Percentiles rank a stretch among this genome's conserved stretches.
phyloP scores from a whole-genome alignment of 2,888 invertebrate species.

The Caenorhabditis wallacei region DNA sequence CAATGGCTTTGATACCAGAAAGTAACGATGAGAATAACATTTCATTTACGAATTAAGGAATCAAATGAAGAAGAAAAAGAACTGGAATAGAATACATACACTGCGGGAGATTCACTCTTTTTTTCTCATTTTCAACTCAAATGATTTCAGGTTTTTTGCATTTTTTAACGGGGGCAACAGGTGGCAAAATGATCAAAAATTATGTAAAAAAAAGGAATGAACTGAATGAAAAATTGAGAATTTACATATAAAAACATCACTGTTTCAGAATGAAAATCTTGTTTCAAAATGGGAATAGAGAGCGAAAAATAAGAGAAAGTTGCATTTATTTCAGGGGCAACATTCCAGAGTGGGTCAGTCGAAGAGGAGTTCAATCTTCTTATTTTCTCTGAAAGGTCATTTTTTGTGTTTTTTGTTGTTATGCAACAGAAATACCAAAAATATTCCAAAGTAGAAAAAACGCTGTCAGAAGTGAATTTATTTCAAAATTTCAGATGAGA shows the following conservation, averaged over 20 bases:
- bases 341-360: neutral
- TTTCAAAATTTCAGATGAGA: too few species aligned
- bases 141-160: conserved; percentile 14
- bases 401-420: too few species aligned
- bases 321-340: neutral
- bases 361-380: neutral
- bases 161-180: conserved; percentile 6
- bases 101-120: conserved; percentile 6
- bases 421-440: too few species aligned
- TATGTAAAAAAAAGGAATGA: neutral
- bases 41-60: conserved; percentile 21
- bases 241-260: conserved; percentile 14
- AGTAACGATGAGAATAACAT: conserved; percentile 34
- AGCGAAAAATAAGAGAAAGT: neutral
- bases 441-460: too few species aligned
- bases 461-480: too few species aligned
- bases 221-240: conserved; percentile 10
- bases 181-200: conserved; percentile 11
- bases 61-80: conserved; percentile 6
- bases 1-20: neutral
- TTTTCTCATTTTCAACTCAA: conserved; percentile 2
- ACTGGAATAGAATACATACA: conserved; percentile 21
- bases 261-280: neutral
- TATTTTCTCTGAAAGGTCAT: too few species aligned
- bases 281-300: neutral